These are phyloP conservation scores for Leucophenga montana DNA, from an alignment of 2,888 invertebrate species.

Conservation along the genomic window DNA sequence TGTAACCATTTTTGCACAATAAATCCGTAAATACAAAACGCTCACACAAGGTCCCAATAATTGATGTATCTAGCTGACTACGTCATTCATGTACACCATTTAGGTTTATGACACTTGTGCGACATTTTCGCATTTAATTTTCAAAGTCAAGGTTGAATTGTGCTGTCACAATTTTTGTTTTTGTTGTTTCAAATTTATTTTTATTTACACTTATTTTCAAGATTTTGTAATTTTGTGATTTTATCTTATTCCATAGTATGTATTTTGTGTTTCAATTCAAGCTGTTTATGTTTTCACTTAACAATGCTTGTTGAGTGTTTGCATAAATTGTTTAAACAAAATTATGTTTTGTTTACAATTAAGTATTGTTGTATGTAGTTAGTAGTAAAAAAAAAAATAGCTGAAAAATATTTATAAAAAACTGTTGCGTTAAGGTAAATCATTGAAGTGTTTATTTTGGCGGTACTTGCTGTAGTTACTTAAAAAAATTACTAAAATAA, in stretches of 20 bases:
- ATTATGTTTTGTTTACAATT: no score
- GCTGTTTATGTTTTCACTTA: neutral
- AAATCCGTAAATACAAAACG: no score
- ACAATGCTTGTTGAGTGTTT: neutral
- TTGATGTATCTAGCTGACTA: no score
- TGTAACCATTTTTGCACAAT: no score
- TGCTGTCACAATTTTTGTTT: slow-evolving; percentile 1
- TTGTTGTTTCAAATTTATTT: slow-evolving; percentile 25
- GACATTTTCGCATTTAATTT: slow-evolving; percentile 36
- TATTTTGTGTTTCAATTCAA: slow-evolving; percentile 1
- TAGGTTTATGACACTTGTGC: no score
- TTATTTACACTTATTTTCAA: slow-evolving; percentile 18
- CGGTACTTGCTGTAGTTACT: slow-evolving; percentile 59
- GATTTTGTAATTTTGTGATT: slow-evolving; percentile 7
- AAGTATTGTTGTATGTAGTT: no score
- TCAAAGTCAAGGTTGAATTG: slow-evolving; percentile 63
- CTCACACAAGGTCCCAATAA: no score
- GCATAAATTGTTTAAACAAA: no score
- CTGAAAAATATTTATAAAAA: neutral
- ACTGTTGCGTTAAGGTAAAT: slow-evolving; percentile 1
- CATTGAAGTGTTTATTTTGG: slow-evolving; percentile 27
- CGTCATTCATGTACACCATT: no score
- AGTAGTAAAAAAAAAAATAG: neutral
- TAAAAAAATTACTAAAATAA: neutral
- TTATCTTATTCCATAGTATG: slow-evolving; percentile 1